These are phyloP conservation scores for Ladona fulva DNA, from an alignment of 1,140 invertebrate genomes.

Conservation along the genomic window DNA sequence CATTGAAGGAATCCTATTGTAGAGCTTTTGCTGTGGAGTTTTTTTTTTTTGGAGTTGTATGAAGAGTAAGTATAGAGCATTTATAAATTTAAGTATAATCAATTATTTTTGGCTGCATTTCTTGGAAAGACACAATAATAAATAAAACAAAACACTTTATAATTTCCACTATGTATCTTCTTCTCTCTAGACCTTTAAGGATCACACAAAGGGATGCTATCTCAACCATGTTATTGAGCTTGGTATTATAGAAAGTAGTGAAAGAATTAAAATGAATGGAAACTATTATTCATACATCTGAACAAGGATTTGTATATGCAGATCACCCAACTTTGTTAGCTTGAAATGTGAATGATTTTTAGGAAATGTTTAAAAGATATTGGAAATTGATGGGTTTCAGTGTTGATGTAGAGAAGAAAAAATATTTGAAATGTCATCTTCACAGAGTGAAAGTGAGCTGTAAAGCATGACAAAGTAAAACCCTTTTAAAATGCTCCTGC, in stretches of 20 bases:
- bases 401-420: background rate
- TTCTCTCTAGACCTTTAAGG: too few relatives aligned
- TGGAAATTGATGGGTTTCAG: background rate
- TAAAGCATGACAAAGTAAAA: too few relatives aligned
- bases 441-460: too few relatives aligned
- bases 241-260: background rate
- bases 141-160: too few relatives aligned
- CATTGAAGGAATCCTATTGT: background rate
- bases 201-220: background rate
- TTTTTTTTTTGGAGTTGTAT: too few relatives aligned
- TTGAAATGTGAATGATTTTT: background rate
- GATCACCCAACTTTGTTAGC: background rate
- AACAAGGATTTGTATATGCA: background rate
- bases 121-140: background rate
- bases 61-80: too few relatives aligned
- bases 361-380: background rate
- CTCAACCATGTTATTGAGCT: constrained; percentile 17
- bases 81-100: too few relatives aligned
- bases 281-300: background rate
- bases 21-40: background rate
- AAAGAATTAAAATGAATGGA: background rate
- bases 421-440: too few relatives aligned
- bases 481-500: too few relatives aligned
- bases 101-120: background rate
- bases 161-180: too few relatives aligned